A percentile compares a stretch with the other conserved stretches of the same genome.
Conservation (phyloP, 37 sponge, comb jelly and placozoan genomes). For the Dysidea cf. avara region DNA sequence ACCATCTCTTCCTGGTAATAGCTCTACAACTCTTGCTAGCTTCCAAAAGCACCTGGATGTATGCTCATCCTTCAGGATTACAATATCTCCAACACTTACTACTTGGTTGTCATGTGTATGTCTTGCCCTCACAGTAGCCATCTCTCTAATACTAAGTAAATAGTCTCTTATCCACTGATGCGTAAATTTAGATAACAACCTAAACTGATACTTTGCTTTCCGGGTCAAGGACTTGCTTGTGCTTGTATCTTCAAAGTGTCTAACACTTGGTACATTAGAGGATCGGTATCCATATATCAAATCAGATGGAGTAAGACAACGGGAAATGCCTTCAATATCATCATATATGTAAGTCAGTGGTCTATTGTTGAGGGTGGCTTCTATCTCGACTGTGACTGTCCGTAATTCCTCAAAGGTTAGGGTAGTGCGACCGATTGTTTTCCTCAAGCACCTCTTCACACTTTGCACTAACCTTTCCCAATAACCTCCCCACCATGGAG, state of each 20-base stretch:
- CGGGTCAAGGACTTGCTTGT: background rate
- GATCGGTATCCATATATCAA: background rate
- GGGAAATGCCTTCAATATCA: background rate
- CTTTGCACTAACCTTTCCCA: background rate
- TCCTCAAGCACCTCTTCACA: conserved; percentile 14
- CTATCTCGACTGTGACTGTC: conserved; percentile 5
- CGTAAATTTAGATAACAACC: conserved; percentile 20
- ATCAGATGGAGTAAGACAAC: conserved; percentile 15
- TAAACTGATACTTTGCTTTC: background rate
- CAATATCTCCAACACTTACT: conserved; percentile 18
- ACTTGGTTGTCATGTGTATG: background rate
- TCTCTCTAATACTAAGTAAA: conserved; percentile 25
- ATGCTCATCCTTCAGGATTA: conserved; percentile 8
- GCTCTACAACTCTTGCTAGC: background rate
- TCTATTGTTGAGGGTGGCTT: conserved; percentile 2
- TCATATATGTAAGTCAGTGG: conserved; percentile 1
- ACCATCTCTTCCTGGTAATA: too few species aligned
- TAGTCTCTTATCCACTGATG: conserved; percentile 28
- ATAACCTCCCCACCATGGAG: conserved; percentile 18
- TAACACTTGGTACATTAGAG: background rate
- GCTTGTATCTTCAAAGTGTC: background rate
- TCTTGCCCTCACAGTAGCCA: background rate
- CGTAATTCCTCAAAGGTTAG: conserved; percentile 13
- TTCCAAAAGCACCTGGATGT: conserved; percentile 9
- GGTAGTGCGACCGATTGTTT: background rate